Evolutionary conservation across 2,113 vertebrate species (phyloP), one percentile per base, ranked within the genome.

Genomic region (Pterocles orientalis): DNA sequence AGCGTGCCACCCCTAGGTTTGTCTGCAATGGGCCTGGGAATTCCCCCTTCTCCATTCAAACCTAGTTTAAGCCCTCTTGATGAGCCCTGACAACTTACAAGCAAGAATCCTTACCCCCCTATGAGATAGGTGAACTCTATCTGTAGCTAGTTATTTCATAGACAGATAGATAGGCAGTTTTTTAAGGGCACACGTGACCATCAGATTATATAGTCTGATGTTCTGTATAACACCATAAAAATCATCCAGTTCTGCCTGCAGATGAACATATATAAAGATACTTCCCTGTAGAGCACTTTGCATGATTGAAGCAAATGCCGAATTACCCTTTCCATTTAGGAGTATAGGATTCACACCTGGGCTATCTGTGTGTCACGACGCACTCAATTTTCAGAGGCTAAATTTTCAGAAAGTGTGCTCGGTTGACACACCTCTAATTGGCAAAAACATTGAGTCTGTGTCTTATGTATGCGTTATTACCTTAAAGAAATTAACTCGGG

Each of bases 401-500:
- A 75, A 82, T 92, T 72, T 91, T 76, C 62, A 85, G 34, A 26
- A 80, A 62, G 47, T 82, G 24, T 56, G 8, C 7, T 69, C 41
- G 21, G 13, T 34, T 89, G 66, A 33, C 2, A 1, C 24, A 79
- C 51, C n/a, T 91, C 68, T 90, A 88, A 86, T 79, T 89, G 82
- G 56, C 33, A 83, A 90, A 94, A 92, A 43, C n/a, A 77, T 47
- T 53, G 43, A 81, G 24, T 34, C 73, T 51, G 39, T 56, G 24
- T 72, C 64, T 79, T 88, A 68, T 62, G 83, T 87, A 76, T 43
- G 54, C 64, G 75, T 57, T 95, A 88, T 80, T 95, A 85, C 71
- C 62, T 88, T 81, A 89, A 92, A 85, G 78, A 98, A 97, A 97
- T 84, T 96, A 97, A 86, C 87, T 71, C 92, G 82, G 80, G 79